Percentiles rank a stretch among this genome's conserved stretches.
phyloP scores from a whole-genome alignment of 2,113 vertebrate genomes.

The Channa maculata region DNA sequence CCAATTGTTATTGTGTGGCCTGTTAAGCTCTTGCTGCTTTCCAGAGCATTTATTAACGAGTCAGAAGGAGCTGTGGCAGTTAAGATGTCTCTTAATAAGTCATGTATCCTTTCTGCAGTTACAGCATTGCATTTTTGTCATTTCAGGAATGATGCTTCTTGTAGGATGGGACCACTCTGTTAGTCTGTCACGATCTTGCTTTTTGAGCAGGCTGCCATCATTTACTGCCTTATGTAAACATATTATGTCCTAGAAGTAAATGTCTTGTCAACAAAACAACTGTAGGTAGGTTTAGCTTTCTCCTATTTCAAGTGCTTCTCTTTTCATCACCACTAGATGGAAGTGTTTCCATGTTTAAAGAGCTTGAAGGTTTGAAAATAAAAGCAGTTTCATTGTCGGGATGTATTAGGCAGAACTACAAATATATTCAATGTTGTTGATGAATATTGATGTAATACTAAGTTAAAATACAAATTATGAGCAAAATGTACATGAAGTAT shows the following conservation, averaged over 20 bases:
- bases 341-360: conserved; percentile 11
- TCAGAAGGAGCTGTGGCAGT: neutral
- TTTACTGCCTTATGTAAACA: neutral
- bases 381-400: no score
- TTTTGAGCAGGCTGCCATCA: neutral
- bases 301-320: no score
- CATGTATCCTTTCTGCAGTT: conserved; percentile 17
- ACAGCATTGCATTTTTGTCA: conserved; percentile 43
- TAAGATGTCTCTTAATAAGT: conserved; percentile 20
- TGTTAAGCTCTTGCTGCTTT: conserved; percentile 3
- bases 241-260: conserved; percentile 20
- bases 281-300: neutral
- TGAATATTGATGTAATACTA: no score
- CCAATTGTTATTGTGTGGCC: neutral
- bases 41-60: neutral
- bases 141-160: conserved; percentile 64
- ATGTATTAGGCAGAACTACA: no score
- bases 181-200: neutral
- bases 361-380: neutral
- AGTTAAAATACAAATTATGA: no score
- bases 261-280: neutral
- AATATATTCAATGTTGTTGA: no score
- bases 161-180: neutral
- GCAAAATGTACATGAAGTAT: no score
- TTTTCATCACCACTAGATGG: conserved; percentile 33